Conservation (phyloP, 2,888 invertebrate genomes). For the Andricus quercusramuli region DNA sequence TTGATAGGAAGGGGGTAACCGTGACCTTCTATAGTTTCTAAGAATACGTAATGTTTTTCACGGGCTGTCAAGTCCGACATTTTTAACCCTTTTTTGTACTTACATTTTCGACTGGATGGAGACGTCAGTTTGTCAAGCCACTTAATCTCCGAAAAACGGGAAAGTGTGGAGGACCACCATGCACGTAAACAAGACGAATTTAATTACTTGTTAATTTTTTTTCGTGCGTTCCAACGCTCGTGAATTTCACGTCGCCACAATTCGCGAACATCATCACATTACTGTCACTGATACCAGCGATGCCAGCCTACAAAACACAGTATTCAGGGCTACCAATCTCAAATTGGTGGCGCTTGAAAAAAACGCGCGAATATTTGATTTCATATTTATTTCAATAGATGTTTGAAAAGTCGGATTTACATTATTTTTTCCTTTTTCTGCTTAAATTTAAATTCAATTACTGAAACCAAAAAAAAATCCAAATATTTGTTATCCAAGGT, state of each 20-base stretch:
- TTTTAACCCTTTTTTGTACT: slow-evolving; percentile 3
- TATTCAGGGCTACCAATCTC: too few species aligned
- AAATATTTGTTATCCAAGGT: too few species aligned
- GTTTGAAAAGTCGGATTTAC: too few species aligned
- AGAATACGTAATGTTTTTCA: slow-evolving; percentile 23
- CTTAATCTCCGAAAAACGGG: not conserved
- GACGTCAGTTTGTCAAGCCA: slow-evolving; percentile 20
- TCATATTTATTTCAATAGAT: too few species aligned
- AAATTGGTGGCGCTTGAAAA: too few species aligned
- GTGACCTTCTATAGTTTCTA: slow-evolving; percentile 9
- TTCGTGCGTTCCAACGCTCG: slow-evolving; percentile 3
- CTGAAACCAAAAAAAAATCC: too few species aligned
- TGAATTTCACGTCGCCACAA: slow-evolving; percentile 10
- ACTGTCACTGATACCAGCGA: not conserved
- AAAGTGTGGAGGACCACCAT: not conserved
- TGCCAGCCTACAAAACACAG: not conserved
- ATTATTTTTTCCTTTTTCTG: too few species aligned
- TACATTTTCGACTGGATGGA: slow-evolving; percentile 14
- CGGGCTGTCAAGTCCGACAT: slow-evolving; percentile 1
- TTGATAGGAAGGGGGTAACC: too few species aligned
- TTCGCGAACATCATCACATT: not conserved
- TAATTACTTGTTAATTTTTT: slow-evolving; percentile 29
- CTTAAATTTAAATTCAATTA: too few species aligned
- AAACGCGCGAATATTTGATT: too few species aligned
- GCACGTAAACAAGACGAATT: not conserved